phyloP scores from a whole-genome alignment of 2,888 invertebrate species.

The Amitus sp. region DNA sequence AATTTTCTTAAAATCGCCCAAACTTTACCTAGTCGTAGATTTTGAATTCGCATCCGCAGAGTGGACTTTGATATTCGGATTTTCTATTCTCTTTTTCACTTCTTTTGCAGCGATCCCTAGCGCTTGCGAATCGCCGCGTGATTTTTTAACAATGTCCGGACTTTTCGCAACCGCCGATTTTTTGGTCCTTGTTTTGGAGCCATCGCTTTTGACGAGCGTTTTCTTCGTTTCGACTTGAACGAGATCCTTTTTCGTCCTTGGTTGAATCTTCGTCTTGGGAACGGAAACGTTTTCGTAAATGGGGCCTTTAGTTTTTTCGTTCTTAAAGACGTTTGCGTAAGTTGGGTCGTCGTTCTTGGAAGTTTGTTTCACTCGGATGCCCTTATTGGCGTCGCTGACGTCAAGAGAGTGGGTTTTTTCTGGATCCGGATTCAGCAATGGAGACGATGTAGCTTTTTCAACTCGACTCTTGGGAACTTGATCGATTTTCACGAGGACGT shows the following conservation, averaged over 20 bases:
- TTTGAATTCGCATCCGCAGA: not conserved
- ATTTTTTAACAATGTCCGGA: too few relatives aligned
- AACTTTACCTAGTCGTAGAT: not conserved
- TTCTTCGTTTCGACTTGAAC: not conserved
- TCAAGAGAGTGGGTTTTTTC: too few relatives aligned
- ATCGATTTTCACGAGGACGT: conserved; percentile 46
- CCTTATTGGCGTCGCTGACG: too few relatives aligned
- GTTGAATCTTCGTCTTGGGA: not conserved
- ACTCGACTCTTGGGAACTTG: conserved; percentile 9
- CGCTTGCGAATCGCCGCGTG: not conserved
- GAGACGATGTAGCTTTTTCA: conserved; percentile 1
- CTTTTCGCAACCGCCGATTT: not conserved
- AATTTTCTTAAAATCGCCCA: not conserved
- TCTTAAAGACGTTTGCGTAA: conserved; percentile 50
- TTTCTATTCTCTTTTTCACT: not conserved
- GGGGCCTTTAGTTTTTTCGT: conserved; percentile 33
- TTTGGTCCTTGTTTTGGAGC: not conserved
- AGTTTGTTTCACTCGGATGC: conserved; percentile 9
- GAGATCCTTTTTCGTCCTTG: not conserved
- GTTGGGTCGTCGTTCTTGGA: conserved; percentile 25
- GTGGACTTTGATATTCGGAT: not conserved
- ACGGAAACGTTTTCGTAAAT: conserved; percentile 47
- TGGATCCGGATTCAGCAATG: not conserved
- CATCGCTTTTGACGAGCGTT: conserved; percentile 2
- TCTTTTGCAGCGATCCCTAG: not conserved